phyloP scores from a whole-genome alignment of 53 echinoderm and acorn worm species.

The Echinometra lucunter region DNA sequence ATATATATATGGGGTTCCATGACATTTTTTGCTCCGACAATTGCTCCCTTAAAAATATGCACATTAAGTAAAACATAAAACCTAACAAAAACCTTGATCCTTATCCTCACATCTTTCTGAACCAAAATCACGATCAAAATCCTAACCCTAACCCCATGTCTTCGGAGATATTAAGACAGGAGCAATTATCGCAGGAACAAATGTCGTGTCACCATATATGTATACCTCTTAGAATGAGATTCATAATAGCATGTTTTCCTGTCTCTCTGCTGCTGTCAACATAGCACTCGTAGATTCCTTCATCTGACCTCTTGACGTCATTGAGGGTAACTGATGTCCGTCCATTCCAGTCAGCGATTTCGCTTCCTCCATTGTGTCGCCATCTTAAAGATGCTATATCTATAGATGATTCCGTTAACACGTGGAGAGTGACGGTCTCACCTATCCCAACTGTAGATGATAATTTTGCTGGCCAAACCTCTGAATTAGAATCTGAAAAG shows the following conservation, averaged over 20 bases:
- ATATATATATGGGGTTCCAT: too few relatives aligned
- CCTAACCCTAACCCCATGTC: too few relatives aligned
- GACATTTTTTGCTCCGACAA: too few relatives aligned
- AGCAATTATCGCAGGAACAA: too few relatives aligned
- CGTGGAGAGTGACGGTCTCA: neutral
- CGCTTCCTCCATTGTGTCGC: slow-evolving; percentile 2
- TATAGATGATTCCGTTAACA: neutral
- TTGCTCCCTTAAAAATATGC: too few relatives aligned
- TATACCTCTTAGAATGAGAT: slow-evolving; percentile 73
- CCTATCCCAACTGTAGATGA: slow-evolving; percentile 45
- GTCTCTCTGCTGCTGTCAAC: slow-evolving; percentile 40
- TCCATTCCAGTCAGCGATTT: slow-evolving; percentile 38
- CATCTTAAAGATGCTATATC: slow-evolving; percentile 1
- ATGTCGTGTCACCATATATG: neutral
- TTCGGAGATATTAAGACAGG: too few relatives aligned
- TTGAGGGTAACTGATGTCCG: slow-evolving; percentile 17
- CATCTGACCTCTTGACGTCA: slow-evolving; percentile 59
- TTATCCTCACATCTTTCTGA: too few relatives aligned
- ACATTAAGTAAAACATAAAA: too few relatives aligned
- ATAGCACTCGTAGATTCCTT: slow-evolving; percentile 64
- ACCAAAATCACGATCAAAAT: too few relatives aligned
- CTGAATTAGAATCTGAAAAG: slow-evolving; percentile 27
- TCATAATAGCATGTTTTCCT: slow-evolving; percentile 70
- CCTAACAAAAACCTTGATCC: too few relatives aligned
- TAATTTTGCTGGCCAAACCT: slow-evolving; percentile 40